Evolutionary conservation across 2,888 invertebrate genomes (phyloP), one percentile per base, ranked within the genome.

Genomic region (Chymomyza procnemis): DNA sequence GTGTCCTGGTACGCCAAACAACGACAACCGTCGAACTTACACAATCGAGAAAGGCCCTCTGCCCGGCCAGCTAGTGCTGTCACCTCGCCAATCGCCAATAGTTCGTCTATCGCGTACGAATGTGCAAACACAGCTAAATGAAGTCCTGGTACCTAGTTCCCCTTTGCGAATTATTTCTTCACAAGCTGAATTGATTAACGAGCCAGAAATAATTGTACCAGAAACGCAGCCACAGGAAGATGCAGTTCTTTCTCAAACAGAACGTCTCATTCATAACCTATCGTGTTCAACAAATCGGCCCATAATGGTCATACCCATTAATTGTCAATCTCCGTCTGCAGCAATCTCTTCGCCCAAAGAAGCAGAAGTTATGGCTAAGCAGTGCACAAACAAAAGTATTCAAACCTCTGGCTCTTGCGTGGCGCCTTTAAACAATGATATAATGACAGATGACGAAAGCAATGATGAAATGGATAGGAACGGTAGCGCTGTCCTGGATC

Each of bases 391-490:
- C 14, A 55, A 63, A 16, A 63, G 63, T 21, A 70, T 76, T 4
- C 80, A 74, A 67, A 73, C 75, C 2, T 65, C 66, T 1, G 69
- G 26, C 22, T 26, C 47, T 4, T n/a, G 8, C 2, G 18, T 9
- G 4, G 52, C 60, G 3, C 8, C 71, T 22, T 26, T 74, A 14
- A 0, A 67, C 3, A 41, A 12, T 4, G 71, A 69, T 0, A 63
- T 83, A 3, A 63, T 88, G 47, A 83, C 88, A 0, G 88, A 87
- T 1, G 83, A 83, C 16, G 87, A 83, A 0, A 79, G 85, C 59
- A 73, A 67, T 16, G 73, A 76, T 3, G 18, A 0, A 30, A 34
- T 30, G 9, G 26, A 4, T 3, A 5, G 4, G 14, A 58, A 19
- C 18, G 22, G 30, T 4, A 58, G 34, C 12, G 12, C 60, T 4